These are phyloP conservation scores for Mythimna lalbum DNA, from an alignment of 2,888 invertebrate genomes.

Conservation along the genomic window DNA sequence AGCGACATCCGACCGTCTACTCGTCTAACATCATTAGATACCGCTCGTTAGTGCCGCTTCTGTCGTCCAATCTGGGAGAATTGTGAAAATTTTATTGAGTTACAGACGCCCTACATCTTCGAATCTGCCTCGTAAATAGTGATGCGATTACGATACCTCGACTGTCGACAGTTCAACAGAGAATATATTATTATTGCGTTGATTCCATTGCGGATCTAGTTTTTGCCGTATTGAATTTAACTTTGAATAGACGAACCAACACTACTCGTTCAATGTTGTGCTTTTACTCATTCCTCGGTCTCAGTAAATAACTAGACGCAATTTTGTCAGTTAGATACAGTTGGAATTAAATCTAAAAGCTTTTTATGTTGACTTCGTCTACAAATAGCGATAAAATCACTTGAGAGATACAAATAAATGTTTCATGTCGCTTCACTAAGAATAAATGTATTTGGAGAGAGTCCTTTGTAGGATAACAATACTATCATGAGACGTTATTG, in stretches of 20 bases:
- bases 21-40: conserved; percentile 74
- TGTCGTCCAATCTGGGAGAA: conserved; percentile 67
- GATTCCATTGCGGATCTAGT: conserved; percentile 36
- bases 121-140: conserved; percentile 50
- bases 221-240: conserved; percentile 4
- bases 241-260: neutral
- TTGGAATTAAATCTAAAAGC: neutral
- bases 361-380: conserved; percentile 16
- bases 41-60: conserved; percentile 70
- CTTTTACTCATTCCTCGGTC: neutral
- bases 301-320: conserved; percentile 6
- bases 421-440: conserved; percentile 49
- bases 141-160: conserved; percentile 39
- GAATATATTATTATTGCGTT: conserved; percentile 25
- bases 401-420: conserved; percentile 41
- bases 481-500: conserved; percentile 62
- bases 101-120: conserved; percentile 53
- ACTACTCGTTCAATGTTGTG: neutral
- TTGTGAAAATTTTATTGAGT: conserved; percentile 70
- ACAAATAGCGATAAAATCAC: conserved; percentile 41
- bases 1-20: conserved; percentile 70
- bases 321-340: conserved; percentile 9
- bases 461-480: conserved; percentile 60
- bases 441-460: conserved; percentile 62
- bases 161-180: conserved; percentile 48